These are phyloP conservation scores for Formica selysi DNA, from an alignment of 1,140 invertebrate genomes.

Conservation along the genomic window DNA sequence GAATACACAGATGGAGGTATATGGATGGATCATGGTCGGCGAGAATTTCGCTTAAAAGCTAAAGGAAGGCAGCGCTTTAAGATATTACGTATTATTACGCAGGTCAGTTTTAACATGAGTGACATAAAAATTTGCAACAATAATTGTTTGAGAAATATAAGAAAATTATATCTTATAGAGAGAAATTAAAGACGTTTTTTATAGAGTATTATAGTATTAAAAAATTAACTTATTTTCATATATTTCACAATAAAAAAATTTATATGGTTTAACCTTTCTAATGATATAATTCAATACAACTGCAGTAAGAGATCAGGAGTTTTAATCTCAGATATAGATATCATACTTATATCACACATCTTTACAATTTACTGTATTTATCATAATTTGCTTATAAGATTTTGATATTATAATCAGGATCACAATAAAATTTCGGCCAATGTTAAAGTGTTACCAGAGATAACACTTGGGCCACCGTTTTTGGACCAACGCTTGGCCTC, in stretches of 20 bases:
- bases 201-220: too few species aligned
- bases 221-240: too few species aligned
- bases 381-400: conserved; percentile 28
- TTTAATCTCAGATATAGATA: not conserved
- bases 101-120: conserved; percentile 64
- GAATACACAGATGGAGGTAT: conserved; percentile 87
- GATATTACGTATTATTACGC: conserved; percentile 85
- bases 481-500: conserved; percentile 84
- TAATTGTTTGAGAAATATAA: too few species aligned
- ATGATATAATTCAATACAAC: too few species aligned
- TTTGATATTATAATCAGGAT: conserved; percentile 68
- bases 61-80: conserved; percentile 90
- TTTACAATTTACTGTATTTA: not conserved
- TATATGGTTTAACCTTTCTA: too few species aligned
- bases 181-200: too few species aligned
- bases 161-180: not conserved
- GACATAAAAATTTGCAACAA: not conserved
- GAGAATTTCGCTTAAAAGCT: conserved; percentile 87
- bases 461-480: conserved; percentile 86
- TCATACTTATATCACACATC: not conserved
- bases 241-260: too few species aligned
- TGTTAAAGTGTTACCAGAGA: conserved; percentile 90
- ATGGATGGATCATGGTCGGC: conserved; percentile 32
- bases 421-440: conserved; percentile 83
- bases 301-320: too few species aligned